phyloP scores from a whole-genome alignment of 2,888 invertebrate genomes.

The Rhopalosiphum nymphaeae region DNA sequence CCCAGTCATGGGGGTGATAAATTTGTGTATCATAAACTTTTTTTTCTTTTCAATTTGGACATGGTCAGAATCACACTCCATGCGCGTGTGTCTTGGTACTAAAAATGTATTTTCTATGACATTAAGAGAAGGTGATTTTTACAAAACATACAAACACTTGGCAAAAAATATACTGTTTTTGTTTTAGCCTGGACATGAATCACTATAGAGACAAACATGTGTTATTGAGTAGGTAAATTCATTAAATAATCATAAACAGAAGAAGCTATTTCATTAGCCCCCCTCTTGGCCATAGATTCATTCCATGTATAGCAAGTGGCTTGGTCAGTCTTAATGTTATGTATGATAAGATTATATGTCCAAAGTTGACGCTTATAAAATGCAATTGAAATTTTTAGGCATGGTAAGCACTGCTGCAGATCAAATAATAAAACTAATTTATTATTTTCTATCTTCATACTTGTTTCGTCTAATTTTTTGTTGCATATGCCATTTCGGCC shows the following conservation, averaged over 20 bases:
- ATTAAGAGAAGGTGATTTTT: too few relatives aligned
- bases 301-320: conserved; percentile 11
- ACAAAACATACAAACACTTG: too few relatives aligned
- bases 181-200: too few relatives aligned
- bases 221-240: not conserved
- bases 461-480: conserved; percentile 2
- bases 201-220: too few relatives aligned
- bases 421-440: conserved; percentile 8
- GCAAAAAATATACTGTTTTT: too few relatives aligned
- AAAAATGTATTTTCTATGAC: not conserved
- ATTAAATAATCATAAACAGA: too few relatives aligned
- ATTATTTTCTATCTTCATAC: not conserved
- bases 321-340: not conserved
- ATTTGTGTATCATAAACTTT: conserved; percentile 1
- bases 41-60: not conserved
- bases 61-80: not conserved
- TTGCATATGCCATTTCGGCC: conserved; percentile 2
- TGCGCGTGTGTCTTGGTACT: not conserved
- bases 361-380: too few relatives aligned
- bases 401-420: too few relatives aligned
- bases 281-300: not conserved
- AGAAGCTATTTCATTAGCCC: too few relatives aligned
- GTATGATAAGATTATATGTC: too few relatives aligned
- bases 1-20: conserved; percentile 7
- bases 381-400: too few relatives aligned